phyloP scores from a whole-genome alignment of 2,797 vertebrate genomes.

The Micropoecilia bifurca region DNA sequence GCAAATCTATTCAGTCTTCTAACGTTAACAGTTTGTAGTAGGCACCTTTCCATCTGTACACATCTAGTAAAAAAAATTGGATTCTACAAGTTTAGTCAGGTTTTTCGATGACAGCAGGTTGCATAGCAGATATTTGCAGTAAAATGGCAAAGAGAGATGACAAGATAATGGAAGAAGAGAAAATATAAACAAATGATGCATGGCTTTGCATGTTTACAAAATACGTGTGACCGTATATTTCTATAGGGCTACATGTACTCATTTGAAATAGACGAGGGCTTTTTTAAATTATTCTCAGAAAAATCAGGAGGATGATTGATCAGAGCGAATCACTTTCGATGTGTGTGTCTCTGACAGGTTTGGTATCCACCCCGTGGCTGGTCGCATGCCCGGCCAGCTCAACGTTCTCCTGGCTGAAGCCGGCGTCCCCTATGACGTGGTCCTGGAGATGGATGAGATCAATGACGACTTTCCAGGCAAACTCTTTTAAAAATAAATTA shows the following conservation, averaged over 20 bases:
- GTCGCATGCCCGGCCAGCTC: slow-evolving; percentile 86
- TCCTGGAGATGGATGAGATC: slow-evolving; percentile 89
- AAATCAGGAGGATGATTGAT: neutral
- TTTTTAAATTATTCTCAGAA: neutral
- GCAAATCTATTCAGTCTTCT: neutral
- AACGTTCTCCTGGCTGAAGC: slow-evolving; percentile 86
- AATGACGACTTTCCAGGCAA: slow-evolving; percentile 86
- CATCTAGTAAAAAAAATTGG: neutral
- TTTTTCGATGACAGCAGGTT: neutral
- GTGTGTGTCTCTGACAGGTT: slow-evolving; percentile 70
- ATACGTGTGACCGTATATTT: neutral
- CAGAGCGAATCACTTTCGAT: neutral
- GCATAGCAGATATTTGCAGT: neutral
- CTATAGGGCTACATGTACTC: neutral
- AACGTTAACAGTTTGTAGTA: neutral
- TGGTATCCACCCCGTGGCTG: slow-evolving; percentile 86
- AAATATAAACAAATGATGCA: neutral
- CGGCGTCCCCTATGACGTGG: slow-evolving; percentile 85
- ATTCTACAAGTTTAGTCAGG: neutral
- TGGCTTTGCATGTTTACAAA: neutral
- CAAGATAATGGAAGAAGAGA: neutral
- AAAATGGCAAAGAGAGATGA: neutral
- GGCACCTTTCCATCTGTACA: neutral
- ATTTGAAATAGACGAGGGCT: neutral
- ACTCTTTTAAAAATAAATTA: neutral